A percentile compares a stretch with the other conserved stretches of the same genome.
Conservation (phyloP, 2,797 vertebrate species). For the Phalloptychus januarius region DNA sequence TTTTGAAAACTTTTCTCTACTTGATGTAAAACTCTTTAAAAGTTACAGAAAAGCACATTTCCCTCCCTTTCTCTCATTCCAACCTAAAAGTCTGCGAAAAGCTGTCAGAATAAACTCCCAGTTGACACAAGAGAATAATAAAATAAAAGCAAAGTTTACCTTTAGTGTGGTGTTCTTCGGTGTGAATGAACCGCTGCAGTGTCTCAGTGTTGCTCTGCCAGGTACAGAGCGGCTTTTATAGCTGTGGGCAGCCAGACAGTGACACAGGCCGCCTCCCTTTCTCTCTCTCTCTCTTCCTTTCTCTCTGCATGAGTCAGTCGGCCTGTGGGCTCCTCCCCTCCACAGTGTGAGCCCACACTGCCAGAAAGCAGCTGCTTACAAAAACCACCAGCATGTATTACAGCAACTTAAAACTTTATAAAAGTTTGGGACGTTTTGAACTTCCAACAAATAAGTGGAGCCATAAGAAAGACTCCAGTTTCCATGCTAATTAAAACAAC, state of each 20-base stretch:
- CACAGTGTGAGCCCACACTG: constrained; percentile 68
- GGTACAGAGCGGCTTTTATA: constrained; percentile 84
- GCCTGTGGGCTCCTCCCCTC: constrained; percentile 62
- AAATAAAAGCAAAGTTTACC: constrained; percentile 59
- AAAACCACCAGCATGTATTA: constrained; percentile 69
- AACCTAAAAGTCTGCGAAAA: not conserved
- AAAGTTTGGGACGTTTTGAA: not conserved
- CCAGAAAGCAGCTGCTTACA: constrained; percentile 70
- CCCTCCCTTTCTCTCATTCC: not conserved
- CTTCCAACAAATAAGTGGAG: constrained; percentile 6
- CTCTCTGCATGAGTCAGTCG: constrained; percentile 73
- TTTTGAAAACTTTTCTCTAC: not conserved
- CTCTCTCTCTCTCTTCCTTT: not conserved
- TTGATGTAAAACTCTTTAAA: not conserved
- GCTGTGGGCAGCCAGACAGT: constrained; percentile 73
- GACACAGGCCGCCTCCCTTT: constrained; percentile 63
- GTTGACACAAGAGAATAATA: not conserved
- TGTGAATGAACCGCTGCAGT: constrained; percentile 61
- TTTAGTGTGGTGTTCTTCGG: constrained; percentile 47
- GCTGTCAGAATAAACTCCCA: constrained; percentile 11
- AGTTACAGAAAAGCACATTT: not conserved
- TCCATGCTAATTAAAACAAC: not conserved
- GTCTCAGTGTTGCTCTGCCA: constrained; percentile 65
- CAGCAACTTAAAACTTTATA: not conserved
- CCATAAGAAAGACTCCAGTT: not conserved